Percentiles rank a stretch among this genome's conserved stretches.
phyloP scores from a whole-genome alignment of 2,888 invertebrate species.

The Nephrotoma flavescens region DNA sequence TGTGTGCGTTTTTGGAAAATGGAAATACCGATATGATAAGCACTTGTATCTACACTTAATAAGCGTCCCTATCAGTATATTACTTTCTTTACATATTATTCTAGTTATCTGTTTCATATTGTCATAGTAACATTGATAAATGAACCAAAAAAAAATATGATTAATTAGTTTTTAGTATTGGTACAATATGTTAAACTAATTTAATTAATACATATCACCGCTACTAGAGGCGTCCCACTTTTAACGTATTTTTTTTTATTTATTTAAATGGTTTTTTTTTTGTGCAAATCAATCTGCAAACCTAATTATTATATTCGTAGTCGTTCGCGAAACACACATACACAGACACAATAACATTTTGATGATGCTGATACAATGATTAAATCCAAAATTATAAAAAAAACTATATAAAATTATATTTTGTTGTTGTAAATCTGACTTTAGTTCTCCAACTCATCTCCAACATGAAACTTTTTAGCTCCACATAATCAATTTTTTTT shows the following conservation, averaged over 20 bases:
- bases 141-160: neutral
- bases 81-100: neutral
- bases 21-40: neutral
- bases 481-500: neutral
- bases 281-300: neutral
- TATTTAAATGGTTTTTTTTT: neutral
- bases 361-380: neutral
- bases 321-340: neutral
- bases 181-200: neutral
- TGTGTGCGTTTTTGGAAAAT: neutral
- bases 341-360: neutral
- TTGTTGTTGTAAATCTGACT: conserved; percentile 1
- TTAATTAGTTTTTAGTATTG: neutral
- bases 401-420: neutral
- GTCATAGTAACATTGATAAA: neutral
- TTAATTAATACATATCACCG: neutral
- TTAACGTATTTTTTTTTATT: neutral
- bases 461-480: neutral
- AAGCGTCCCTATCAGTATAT: neutral
- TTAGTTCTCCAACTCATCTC: conserved; percentile 2
- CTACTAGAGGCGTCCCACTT: neutral
- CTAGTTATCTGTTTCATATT: neutral
- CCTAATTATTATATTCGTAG: neutral
- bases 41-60: neutral
- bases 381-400: neutral